These are phyloP conservation scores for Holacanthus passer DNA, from an alignment of 2,113 vertebrate genomes.

Conservation along the genomic window DNA sequence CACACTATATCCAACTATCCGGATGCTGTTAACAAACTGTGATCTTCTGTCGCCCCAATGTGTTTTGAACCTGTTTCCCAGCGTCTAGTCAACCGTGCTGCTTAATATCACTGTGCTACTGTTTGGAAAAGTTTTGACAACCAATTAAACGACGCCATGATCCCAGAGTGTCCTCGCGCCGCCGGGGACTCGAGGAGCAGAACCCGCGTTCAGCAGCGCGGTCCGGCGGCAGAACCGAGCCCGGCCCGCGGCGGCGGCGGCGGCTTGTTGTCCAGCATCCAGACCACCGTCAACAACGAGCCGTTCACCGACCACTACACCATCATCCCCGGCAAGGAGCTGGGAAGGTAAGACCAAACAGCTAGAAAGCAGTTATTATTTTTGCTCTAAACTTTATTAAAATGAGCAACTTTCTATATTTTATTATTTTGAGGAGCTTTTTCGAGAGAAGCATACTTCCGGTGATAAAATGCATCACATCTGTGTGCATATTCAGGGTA, in stretches of 20 bases:
- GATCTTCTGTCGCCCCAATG: neutral
- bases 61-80: neutral
- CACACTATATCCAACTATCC: neutral
- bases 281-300: slow-evolving; percentile 72
- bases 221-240: slow-evolving; percentile 53
- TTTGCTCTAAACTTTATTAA: neutral
- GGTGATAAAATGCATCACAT: no score
- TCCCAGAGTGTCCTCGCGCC: slow-evolving; percentile 72
- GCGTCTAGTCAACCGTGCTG: neutral
- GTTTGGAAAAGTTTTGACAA: neutral
- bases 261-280: slow-evolving; percentile 78
- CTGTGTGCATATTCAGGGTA: no score
- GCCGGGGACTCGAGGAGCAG: slow-evolving; percentile 61
- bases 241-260: slow-evolving; percentile 41
- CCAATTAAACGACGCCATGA: slow-evolving; percentile 66
- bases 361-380: no score
- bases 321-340: slow-evolving; percentile 80
- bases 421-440: no score
- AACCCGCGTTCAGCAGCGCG: slow-evolving; percentile 30
- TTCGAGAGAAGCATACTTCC: no score
- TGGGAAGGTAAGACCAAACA: slow-evolving; percentile 72
- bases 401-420: no score
- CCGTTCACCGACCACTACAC: slow-evolving; percentile 81
- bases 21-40: neutral
- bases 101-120: neutral